Evolutionary conservation across 30 jellyfish, hydroid and myxozoan species (phyloP).

Genomic region (Aurelia aurita complex sp. Pacific): DNA sequence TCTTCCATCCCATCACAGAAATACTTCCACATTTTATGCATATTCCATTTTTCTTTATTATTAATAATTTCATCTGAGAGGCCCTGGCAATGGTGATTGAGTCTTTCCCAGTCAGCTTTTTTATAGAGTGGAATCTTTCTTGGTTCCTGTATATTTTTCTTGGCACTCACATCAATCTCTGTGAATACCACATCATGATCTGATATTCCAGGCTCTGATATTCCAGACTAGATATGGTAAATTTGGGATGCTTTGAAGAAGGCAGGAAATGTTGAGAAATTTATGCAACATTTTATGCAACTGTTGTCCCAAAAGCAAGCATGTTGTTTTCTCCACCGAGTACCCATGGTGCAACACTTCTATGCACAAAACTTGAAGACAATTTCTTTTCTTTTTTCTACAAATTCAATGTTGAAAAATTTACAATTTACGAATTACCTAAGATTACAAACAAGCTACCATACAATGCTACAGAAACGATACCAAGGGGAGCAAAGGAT

Average conservation of each 20-base stretch:
- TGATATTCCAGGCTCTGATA: background rate
- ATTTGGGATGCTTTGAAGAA: background rate
- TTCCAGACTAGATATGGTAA: background rate
- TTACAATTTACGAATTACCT: too few relatives aligned
- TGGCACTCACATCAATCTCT: background rate
- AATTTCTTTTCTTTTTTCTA: too few relatives aligned
- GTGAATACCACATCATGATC: background rate
- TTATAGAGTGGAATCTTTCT: background rate
- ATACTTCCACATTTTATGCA: background rate
- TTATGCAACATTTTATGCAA: too few relatives aligned
- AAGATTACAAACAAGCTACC: too few relatives aligned
- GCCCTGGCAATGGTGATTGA: slow-evolving; percentile 1
- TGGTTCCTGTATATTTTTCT: background rate
- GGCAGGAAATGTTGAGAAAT: background rate
- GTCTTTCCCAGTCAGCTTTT: slow-evolving; percentile 1
- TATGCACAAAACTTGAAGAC: too few relatives aligned
- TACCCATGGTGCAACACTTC: too few relatives aligned
- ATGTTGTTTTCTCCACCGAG: too few relatives aligned
- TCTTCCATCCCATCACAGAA: slow-evolving; percentile 20
- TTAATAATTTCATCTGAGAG: slow-evolving; percentile 1
- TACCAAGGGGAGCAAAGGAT: too few relatives aligned
- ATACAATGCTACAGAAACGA: too few relatives aligned
- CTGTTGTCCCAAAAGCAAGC: too few relatives aligned
- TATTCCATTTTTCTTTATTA: background rate
- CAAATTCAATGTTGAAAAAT: too few relatives aligned